A percentile compares a stretch with the other conserved stretches of the same genome.
phyloP scores from a whole-genome alignment of 1,140 invertebrate genomes.

The Aplysia californica region DNA sequence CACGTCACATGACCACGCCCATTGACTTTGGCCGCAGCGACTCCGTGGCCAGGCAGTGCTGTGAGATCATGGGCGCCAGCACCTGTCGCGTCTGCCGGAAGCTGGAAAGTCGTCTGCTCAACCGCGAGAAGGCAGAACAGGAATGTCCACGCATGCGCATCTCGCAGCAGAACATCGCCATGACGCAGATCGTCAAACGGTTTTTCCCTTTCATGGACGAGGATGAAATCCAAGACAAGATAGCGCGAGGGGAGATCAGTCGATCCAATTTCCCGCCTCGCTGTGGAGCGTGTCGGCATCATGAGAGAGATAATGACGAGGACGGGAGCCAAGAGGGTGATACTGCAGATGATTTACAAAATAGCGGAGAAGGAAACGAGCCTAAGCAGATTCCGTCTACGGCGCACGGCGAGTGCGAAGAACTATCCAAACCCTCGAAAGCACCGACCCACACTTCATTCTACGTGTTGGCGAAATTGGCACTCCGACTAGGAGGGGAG shows the following conservation, averaged over 20 bases:
- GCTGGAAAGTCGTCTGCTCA: conserved; percentile 28
- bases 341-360: neutral
- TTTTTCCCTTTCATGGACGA: conserved; percentile 36
- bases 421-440: neutral
- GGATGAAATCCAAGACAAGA: conserved; percentile 38
- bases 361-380: too few relatives aligned
- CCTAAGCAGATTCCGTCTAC: neutral
- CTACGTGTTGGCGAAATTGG: conserved; percentile 16
- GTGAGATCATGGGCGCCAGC: conserved; percentile 46
- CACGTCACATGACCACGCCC: neutral
- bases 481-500: conserved; percentile 3
- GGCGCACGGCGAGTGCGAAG: neutral
- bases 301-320: neutral
- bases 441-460: neutral
- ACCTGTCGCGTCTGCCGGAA: conserved; percentile 41
- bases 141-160: conserved; percentile 38
- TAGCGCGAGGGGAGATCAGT: conserved; percentile 39
- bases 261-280: neutral
- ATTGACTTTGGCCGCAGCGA: neutral
- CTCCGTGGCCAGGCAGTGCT: conserved; percentile 35
- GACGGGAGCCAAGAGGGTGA: neutral
- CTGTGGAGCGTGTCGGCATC: neutral
- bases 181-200: conserved; percentile 33
- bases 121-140: conserved; percentile 32
- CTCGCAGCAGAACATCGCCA: conserved; percentile 35